Evolutionary conservation across 2,113 vertebrate genomes (phyloP).

Genomic region (Ellobius talpinus): DNA sequence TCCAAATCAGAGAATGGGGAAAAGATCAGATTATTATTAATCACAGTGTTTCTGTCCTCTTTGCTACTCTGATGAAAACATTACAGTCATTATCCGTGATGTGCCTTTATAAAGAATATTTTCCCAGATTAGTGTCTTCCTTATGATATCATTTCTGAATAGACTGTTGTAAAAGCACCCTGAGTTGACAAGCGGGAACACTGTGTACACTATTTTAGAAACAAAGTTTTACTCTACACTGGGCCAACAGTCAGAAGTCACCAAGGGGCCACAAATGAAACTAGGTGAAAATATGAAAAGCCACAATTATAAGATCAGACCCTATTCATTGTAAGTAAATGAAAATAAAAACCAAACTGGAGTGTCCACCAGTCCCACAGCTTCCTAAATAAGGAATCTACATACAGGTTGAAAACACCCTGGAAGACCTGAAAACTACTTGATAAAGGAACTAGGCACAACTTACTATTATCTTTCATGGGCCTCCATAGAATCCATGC

Average conservation of each 20-base stretch:
- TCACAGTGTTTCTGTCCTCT: neutral
- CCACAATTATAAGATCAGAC: constrained; percentile 32
- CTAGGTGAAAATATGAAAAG: constrained; percentile 38
- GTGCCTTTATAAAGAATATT: constrained; percentile 62
- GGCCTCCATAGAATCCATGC: neutral
- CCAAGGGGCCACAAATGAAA: constrained; percentile 31
- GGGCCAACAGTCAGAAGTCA: constrained; percentile 41
- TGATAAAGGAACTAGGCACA: neutral
- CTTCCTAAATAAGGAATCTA: neutral
- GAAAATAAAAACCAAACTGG: neutral
- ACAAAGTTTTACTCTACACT: constrained; percentile 67
- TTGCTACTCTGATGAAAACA: constrained; percentile 57
- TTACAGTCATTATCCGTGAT: constrained; percentile 33
- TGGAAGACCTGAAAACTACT: constrained; percentile 18
- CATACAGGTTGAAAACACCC: neutral
- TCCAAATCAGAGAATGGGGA: constrained; percentile 7
- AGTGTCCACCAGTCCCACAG: neutral
- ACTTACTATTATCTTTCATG: constrained; percentile 19
- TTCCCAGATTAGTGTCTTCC: constrained; percentile 62
- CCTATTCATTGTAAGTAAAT: neutral
- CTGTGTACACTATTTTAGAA: constrained; percentile 53
- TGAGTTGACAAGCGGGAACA: constrained; percentile 46
- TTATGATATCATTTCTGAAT: constrained; percentile 50
- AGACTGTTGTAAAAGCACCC: constrained; percentile 62
- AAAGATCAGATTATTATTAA: constrained; percentile 47